A percentile compares a stretch with the other conserved stretches of the same genome.
Conservation (phyloP, 1,140 invertebrate species). For the Dysdera silvatica region DNA sequence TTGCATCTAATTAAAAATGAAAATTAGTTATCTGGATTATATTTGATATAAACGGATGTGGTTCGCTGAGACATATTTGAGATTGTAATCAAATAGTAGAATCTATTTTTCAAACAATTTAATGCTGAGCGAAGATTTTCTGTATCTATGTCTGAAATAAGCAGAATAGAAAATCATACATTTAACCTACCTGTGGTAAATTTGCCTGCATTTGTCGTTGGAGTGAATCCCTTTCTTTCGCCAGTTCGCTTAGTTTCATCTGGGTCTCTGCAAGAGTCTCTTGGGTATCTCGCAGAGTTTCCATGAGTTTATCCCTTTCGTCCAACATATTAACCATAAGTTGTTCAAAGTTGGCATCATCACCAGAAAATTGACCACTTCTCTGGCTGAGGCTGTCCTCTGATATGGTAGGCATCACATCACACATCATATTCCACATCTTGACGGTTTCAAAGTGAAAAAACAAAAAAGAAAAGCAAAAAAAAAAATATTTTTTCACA, state of each 20-base stretch:
- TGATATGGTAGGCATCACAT: conserved; percentile 99
- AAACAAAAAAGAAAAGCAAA: too few species aligned
- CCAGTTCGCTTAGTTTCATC: conserved; percentile 73
- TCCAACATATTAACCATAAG: conserved; percentile 99
- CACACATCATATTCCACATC: conserved; percentile 99
- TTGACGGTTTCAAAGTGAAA: conserved; percentile 36
- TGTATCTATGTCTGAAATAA: too few species aligned
- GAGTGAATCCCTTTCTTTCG: conserved; percentile 89
- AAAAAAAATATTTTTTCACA: too few species aligned
- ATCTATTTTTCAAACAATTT: too few species aligned
- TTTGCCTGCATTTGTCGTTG: conserved; percentile 89
- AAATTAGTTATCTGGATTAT: too few species aligned
- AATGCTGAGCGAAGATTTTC: too few species aligned
- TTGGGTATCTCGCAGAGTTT: conserved; percentile 88
- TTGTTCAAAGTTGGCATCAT: conserved; percentile 97
- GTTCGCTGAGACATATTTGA: too few species aligned
- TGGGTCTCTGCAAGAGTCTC: conserved; percentile 79
- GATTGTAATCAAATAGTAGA: too few species aligned
- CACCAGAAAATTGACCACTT: conserved; percentile 52
- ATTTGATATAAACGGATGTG: too few species aligned
- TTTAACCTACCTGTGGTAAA: conserved; percentile 75
- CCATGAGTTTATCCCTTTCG: conserved; percentile 95
- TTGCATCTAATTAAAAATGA: too few species aligned
- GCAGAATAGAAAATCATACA: too few species aligned
- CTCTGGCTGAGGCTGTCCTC: conserved; percentile 61